phyloP scores from a whole-genome alignment of 2,888 invertebrate species.

The Metellina segmentata region DNA sequence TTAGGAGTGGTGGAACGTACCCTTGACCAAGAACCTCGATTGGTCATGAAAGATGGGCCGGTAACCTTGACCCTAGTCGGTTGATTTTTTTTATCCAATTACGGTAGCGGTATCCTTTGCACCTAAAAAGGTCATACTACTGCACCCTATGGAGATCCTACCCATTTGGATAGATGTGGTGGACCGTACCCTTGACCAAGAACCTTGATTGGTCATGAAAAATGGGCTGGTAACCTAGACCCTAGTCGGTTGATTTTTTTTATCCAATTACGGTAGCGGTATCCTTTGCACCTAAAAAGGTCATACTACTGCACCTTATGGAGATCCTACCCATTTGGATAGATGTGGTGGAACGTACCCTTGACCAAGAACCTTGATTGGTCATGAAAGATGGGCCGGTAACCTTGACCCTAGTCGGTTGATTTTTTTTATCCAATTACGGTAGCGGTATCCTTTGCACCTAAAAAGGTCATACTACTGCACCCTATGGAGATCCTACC shows the following conservation, averaged over 20 bases:
- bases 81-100: background rate
- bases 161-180: background rate
- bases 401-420: conserved; percentile 38
- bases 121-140: too few relatives aligned
- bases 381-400: conserved; percentile 14
- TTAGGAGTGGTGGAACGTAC: conserved; percentile 23
- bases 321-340: background rate
- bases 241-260: background rate
- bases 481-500: too few relatives aligned
- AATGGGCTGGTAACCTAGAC: conserved; percentile 52
- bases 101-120: background rate
- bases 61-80: conserved; percentile 43
- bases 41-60: conserved; percentile 7
- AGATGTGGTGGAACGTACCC: conserved; percentile 33
- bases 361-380: conserved; percentile 66
- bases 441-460: background rate
- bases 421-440: background rate
- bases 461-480: too few relatives aligned
- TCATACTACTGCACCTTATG: too few relatives aligned
- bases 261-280: background rate
- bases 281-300: too few relatives aligned
- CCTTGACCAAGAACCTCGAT: conserved; percentile 70
- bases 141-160: too few relatives aligned
- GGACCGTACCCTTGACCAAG: conserved; percentile 69
- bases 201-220: conserved; percentile 28